These are phyloP conservation scores for Oscheius sp. DNA, from an alignment of 2,888 invertebrate genomes.

Conservation along the genomic window DNA sequence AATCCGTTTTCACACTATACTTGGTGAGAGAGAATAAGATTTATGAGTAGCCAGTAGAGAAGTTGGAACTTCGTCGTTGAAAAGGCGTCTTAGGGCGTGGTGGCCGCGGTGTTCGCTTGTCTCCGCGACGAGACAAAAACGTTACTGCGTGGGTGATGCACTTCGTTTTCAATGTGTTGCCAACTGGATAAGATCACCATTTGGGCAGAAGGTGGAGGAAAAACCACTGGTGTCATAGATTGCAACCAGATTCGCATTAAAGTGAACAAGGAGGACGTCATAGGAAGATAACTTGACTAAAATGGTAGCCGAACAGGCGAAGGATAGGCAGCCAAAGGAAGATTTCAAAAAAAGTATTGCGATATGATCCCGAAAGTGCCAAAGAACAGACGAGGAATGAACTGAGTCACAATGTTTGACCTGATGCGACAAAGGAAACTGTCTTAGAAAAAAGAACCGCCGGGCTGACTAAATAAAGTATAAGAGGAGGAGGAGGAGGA, in stretches of 20 bases:
- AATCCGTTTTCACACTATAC: conserved; percentile 17
- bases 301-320: no score
- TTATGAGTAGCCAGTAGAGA: background rate
- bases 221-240: background rate
- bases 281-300: conserved; percentile 8
- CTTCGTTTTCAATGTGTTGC: conserved; percentile 15
- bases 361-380: background rate
- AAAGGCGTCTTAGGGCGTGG: conserved; percentile 26
- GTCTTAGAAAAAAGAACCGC: no score
- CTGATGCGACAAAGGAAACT: no score
- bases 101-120: conserved; percentile 27
- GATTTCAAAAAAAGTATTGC: background rate
- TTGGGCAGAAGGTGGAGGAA: background rate
- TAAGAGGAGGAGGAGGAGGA: no score
- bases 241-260: background rate
- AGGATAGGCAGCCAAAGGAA: no score
- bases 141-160: conserved; percentile 25
- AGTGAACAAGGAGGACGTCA: conserved; percentile 1
- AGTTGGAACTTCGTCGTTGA: conserved; percentile 9
- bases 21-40: background rate
- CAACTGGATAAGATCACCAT: conserved; percentile 28
- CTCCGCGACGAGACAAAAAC: conserved; percentile 27
- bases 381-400: no score
- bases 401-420: no score
- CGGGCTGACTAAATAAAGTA: no score